Conservation (phyloP, 2,888 invertebrate genomes). For the Lasioglossum vierecki region DNA sequence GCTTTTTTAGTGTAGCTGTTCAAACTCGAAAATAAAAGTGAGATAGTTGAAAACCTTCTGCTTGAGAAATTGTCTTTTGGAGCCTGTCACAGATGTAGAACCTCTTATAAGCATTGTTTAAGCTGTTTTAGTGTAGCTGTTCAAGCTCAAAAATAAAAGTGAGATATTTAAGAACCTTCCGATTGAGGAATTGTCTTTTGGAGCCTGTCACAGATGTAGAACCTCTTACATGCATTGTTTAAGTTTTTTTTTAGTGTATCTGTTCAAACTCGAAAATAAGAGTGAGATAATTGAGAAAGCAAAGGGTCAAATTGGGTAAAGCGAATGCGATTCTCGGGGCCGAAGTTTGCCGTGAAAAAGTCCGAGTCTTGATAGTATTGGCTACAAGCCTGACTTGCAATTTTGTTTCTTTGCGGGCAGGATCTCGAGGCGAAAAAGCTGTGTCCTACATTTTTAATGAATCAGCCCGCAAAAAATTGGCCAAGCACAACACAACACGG, state of each 20-base stretch:
- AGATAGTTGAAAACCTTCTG: too few species aligned
- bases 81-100: background rate
- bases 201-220: background rate
- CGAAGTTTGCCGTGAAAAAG: background rate
- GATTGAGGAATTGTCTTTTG: too few species aligned
- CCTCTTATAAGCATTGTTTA: background rate
- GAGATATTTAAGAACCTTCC: too few species aligned
- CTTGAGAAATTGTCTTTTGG: background rate
- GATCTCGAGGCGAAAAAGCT: background rate
- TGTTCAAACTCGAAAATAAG: background rate
- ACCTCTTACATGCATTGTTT: background rate
- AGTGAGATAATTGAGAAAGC: background rate
- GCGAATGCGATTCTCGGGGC: background rate
- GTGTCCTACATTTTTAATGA: background rate
- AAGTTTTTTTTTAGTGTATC: fast-evolving
- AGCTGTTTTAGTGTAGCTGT: background rate
- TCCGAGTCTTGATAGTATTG: background rate
- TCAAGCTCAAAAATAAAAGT: background rate
- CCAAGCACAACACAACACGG: background rate
- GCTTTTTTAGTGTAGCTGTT: too few species aligned
- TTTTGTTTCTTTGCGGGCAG: background rate
- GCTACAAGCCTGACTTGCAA: background rate
- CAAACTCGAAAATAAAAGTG: too few species aligned
- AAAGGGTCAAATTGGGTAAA: background rate
- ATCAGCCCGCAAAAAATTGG: background rate